These are phyloP conservation scores for Catocala fraxini DNA, from an alignment of 2,888 invertebrate species.

Conservation along the genomic window DNA sequence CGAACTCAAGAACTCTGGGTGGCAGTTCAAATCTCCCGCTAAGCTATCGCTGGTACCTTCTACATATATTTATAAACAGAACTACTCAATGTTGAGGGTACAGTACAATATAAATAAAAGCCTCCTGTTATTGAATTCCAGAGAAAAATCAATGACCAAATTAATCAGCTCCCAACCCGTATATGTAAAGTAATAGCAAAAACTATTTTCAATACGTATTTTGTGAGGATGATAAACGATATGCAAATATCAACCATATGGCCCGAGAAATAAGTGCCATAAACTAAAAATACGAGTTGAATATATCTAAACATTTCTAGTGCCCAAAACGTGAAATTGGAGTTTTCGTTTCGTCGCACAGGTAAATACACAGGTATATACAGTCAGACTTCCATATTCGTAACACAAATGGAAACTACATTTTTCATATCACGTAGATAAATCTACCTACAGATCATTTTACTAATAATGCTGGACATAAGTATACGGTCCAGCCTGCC, in stretches of 20 bases:
- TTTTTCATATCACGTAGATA: no score
- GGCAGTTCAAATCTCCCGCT: no score
- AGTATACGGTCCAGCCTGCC: no score
- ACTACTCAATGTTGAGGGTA: no score
- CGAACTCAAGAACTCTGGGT: no score
- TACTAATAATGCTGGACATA: no score
- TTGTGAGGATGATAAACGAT: background rate
- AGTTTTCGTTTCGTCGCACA: background rate
- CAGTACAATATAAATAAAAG: background rate
- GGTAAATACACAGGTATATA: no score
- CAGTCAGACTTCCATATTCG: no score
- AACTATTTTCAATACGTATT: constrained; percentile 1
- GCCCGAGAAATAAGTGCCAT: background rate
- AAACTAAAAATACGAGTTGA: background rate
- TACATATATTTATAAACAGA: no score
- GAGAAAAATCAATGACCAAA: background rate
- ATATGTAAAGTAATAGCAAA: constrained; percentile 3
- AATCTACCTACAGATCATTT: no score
- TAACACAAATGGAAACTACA: no score
- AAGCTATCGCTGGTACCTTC: no score
- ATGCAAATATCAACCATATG: background rate
- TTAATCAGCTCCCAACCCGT: constrained; percentile 3
- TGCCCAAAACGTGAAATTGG: background rate
- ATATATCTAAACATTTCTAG: background rate
- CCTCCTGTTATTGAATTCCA: background rate